phyloP scores from a whole-genome alignment of 2,113 vertebrate genomes.

The Eleginops maclovinus region DNA sequence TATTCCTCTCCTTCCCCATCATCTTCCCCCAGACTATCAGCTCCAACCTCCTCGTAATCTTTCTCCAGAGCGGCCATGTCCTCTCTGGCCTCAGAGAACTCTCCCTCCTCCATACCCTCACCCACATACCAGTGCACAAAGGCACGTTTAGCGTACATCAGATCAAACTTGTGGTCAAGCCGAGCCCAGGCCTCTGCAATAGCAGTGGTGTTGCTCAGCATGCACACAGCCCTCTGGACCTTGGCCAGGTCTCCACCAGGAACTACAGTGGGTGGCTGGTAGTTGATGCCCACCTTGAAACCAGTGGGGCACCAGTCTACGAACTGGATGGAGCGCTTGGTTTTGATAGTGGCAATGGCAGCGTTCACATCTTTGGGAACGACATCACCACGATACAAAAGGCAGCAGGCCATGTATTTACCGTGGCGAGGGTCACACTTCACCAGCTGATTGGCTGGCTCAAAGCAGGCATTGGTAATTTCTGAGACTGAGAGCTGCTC shows the following conservation, averaged over 20 bases:
- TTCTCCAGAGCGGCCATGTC: neutral
- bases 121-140: neutral
- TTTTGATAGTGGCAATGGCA: neutral
- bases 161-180: neutral
- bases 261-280: neutral
- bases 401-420: too few relatives aligned
- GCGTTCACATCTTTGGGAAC: neutral
- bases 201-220: constrained; percentile 10
- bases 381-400: too few relatives aligned
- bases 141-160: neutral
- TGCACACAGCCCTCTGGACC: constrained; percentile 8
- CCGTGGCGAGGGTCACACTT: too few relatives aligned
- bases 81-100: neutral
- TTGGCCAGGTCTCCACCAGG: constrained; percentile 10
- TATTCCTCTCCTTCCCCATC: too few relatives aligned
- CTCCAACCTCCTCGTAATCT: constrained; percentile 1
- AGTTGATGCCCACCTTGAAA: neutral
- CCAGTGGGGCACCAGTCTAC: neutral
- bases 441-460: too few relatives aligned
- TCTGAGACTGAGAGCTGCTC: too few relatives aligned
- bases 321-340: neutral
- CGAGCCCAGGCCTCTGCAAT: constrained; percentile 5
- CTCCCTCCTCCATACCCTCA: constrained; percentile 1
- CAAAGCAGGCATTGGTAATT: too few relatives aligned
- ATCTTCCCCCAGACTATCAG: too few relatives aligned